Base-by-base conservation (phyloP, 2,113 vertebrate species). In the Albula goreensis region DNA sequence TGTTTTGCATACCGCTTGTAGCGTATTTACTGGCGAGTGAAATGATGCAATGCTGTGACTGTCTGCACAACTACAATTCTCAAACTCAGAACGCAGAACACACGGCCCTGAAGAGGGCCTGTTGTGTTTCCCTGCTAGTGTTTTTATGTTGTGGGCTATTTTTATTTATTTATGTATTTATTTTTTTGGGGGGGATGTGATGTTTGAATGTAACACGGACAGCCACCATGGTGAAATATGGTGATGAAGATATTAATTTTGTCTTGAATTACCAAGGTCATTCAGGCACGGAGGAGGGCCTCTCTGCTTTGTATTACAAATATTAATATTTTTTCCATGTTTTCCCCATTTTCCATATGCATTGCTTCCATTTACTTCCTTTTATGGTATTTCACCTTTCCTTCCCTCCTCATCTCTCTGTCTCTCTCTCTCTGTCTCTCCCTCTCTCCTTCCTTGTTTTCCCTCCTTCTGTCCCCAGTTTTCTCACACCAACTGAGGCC, bases 1-100 rank as follows among this genome's bases (percentile, higher is more conserved):
- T 95, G 92, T 92, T 98, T 97, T 98, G 95, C 96, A 97, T 97
- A 96, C 89, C 4, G 57, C 92, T 95, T 93, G 91, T 91, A 94
- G 93, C 89, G 90, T 85, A 88, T 91, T 95, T 91, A 86, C 89
- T 88, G 0, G 66, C 83, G 88, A 91, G 88, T 87, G 83, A 90
- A 90, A 90, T 92, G 90, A 90, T 88, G 56, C 49, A 93, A 89
- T 88, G 91, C 93, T 94, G 89, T 95, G 93, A 93, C 90, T 94
- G 90, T 94, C 91, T 94, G 92, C 94, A 96, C 91, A 74, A 86
- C 89, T 95, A 94, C 93, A 95, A 92, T 92, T 93, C 91, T 91
- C 92, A 94, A 90, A 96, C 95, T 88, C 88, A 95, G 94, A 94
- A 8, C 57, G 90, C 90, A 89, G 50, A 89, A 86, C 31, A 92